Evolutionary conservation across 2,797 vertebrate species (phyloP).

Genomic region (Morelia viridis): DNA sequence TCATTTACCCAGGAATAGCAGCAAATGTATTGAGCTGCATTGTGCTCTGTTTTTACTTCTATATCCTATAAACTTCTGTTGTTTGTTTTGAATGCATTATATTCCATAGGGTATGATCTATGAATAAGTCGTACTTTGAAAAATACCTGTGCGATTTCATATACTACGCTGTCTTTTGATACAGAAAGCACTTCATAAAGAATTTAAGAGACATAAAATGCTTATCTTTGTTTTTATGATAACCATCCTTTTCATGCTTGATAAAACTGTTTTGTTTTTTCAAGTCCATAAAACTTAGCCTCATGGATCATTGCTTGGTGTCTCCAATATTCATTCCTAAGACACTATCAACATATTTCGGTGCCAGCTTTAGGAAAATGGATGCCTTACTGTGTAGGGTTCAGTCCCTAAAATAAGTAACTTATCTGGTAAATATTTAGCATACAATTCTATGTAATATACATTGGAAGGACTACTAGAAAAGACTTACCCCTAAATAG

Average conservation of each 20-base stretch:
- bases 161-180: background rate
- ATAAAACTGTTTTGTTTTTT: background rate
- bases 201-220: background rate
- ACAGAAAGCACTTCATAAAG: background rate
- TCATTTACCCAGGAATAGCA: background rate
- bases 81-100: background rate
- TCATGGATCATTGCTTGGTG: background rate
- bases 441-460: background rate
- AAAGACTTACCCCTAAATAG: background rate
- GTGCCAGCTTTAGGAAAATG: background rate
- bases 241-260: background rate
- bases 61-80: background rate
- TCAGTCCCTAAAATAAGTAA: background rate
- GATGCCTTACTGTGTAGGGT: background rate
- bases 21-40: background rate
- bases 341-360: background rate
- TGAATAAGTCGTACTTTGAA: background rate
- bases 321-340: background rate
- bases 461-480: background rate
- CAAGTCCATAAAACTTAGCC: background rate
- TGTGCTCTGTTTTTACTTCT: background rate
- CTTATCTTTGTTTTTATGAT: background rate
- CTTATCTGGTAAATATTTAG: background rate
- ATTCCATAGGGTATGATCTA: background rate
- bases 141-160: background rate